Percentiles rank a stretch among this genome's conserved stretches.
Evolutionary conservation across 2,113 vertebrate genomes (phyloP).

Genomic region (Fukomys damarensis): DNA sequence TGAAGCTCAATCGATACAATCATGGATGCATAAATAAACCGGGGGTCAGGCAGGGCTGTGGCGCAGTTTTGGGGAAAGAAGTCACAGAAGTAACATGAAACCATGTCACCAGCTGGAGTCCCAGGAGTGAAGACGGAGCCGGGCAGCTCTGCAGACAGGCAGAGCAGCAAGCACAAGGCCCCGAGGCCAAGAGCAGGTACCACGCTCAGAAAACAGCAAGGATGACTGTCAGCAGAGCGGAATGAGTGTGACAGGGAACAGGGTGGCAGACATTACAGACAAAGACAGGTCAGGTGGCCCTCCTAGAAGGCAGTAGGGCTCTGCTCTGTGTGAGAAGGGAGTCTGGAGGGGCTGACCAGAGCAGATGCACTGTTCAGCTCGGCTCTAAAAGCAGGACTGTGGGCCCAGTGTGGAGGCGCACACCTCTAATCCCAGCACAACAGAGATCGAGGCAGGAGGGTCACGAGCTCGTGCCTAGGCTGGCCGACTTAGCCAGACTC

Average conservation of each 20-base stretch:
- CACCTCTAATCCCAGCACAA: background rate
- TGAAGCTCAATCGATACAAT: background rate
- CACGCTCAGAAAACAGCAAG: background rate
- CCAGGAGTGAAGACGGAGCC: background rate
- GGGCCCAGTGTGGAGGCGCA: background rate
- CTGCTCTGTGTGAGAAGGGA: background rate
- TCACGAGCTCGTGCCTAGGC: background rate
- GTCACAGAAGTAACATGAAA: background rate
- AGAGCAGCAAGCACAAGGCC: background rate
- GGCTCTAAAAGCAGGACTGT: background rate
- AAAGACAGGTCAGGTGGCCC: background rate
- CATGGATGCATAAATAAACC: background rate
- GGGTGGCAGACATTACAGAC: background rate
- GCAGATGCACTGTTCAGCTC: background rate
- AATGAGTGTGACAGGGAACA: fast-evolving
- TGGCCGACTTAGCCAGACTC: background rate
- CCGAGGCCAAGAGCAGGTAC: background rate
- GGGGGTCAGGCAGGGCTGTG: too few relatives aligned
- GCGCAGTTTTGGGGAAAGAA: background rate
- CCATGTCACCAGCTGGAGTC: background rate
- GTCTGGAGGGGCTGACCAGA: background rate
- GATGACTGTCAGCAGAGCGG: too few relatives aligned
- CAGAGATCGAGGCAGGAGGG: background rate
- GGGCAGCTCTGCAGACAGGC: background rate
- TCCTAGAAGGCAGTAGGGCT: background rate